A percentile compares a stretch with the other conserved stretches of the same genome.
phyloP scores from a whole-genome alignment of 1,140 invertebrate genomes.

The Leptonema lineaticorne region DNA sequence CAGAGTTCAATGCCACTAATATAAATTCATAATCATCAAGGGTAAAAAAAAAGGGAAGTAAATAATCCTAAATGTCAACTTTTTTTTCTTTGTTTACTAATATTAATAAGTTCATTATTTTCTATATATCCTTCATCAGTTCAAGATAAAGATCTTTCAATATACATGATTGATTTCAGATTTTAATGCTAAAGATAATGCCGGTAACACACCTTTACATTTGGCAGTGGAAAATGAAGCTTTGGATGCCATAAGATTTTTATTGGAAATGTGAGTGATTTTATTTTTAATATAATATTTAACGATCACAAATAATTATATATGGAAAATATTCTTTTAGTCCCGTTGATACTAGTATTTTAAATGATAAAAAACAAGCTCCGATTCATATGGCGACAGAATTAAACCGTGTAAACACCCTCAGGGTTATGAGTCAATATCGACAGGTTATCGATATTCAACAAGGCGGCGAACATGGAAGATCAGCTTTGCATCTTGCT shows the following conservation, averaged over 20 bases:
- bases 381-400: slow-evolving; percentile 78
- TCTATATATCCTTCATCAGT: too few species aligned
- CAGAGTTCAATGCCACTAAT: too few species aligned
- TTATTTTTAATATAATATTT: slow-evolving; percentile 1
- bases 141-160: too few species aligned
- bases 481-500: slow-evolving; percentile 77
- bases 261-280: slow-evolving; percentile 68
- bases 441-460: slow-evolving; percentile 67
- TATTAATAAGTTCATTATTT: too few species aligned
- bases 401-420: slow-evolving; percentile 64
- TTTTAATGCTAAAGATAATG: slow-evolving; percentile 72
- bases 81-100: too few species aligned
- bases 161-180: slow-evolving; percentile 56
- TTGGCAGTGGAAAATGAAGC: slow-evolving; percentile 74
- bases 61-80: too few species aligned
- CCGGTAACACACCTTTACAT: slow-evolving; percentile 81
- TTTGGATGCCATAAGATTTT: slow-evolving; percentile 68
- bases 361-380: slow-evolving; percentile 77
- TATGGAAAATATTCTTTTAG: slow-evolving; percentile 52
- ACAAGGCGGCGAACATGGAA: slow-evolving; percentile 74
- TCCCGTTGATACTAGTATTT: slow-evolving; percentile 65
- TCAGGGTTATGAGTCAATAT: slow-evolving; percentile 68
- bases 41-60: too few species aligned
- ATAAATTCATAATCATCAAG: too few species aligned
- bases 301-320: background rate